phyloP scores from a whole-genome alignment of 1,140 invertebrate genomes.

The Lethocerus indicus region DNA sequence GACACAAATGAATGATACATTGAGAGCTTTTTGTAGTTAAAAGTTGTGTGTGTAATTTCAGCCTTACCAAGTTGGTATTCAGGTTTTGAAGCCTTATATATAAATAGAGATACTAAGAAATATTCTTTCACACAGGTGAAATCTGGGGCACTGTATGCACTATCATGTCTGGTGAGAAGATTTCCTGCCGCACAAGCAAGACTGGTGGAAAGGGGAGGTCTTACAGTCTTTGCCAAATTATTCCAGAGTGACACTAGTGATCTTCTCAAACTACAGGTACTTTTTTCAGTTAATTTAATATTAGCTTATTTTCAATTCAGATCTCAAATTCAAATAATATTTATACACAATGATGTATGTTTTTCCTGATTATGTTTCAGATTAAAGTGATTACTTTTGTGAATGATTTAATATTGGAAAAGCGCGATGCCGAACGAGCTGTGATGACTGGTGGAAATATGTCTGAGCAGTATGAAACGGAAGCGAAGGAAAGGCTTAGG shows the following conservation, averaged over 20 bases:
- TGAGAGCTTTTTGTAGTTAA: no score
- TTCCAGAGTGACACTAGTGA: conserved; percentile 28
- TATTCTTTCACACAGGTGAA: conserved; percentile 13
- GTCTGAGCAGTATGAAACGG: background rate
- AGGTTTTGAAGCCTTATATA: background rate
- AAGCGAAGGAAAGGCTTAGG: conserved; percentile 17
- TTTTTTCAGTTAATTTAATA: background rate
- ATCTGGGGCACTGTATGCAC: conserved; percentile 38
- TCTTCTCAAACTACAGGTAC: conserved; percentile 28
- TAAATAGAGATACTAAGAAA: background rate
- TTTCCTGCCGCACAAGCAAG: conserved; percentile 51
- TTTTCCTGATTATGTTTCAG: conserved; percentile 24
- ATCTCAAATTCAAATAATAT: background rate
- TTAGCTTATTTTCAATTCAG: background rate
- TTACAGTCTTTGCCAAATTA: conserved; percentile 34
- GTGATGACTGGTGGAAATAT: conserved; percentile 22
- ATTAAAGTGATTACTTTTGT: conserved; percentile 41
- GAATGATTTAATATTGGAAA: conserved; percentile 40
- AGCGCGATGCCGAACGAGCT: conserved; percentile 24
- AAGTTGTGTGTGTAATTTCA: background rate
- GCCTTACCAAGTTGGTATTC: background rate
- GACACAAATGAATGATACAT: no score
- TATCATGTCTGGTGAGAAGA: conserved; percentile 44
- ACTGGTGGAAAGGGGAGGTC: conserved; percentile 39
- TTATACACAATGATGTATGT: background rate